phyloP scores from a whole-genome alignment of 2,888 invertebrate genomes.

The Diadegma fenestrale region DNA sequence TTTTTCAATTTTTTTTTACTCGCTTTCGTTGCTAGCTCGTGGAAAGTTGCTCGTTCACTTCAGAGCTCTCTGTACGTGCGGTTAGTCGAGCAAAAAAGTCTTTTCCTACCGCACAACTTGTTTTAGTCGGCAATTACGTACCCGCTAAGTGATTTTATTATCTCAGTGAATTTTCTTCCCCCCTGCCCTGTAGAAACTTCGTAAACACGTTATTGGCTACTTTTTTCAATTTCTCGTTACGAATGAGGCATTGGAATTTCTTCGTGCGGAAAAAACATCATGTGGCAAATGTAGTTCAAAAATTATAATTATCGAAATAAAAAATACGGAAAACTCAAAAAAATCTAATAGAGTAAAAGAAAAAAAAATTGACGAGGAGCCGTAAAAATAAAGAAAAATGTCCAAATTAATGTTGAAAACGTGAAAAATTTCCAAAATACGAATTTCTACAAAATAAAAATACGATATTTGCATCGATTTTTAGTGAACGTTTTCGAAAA shows the following conservation, averaged over 20 bases:
- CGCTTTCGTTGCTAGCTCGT: slow-evolving; percentile 55
- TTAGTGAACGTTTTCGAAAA: no score
- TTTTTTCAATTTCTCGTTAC: neutral
- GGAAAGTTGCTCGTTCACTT: slow-evolving; percentile 54
- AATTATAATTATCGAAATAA: neutral
- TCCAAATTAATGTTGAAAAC: no score
- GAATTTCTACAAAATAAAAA: no score
- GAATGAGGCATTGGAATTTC: slow-evolving; percentile 9
- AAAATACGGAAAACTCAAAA: no score
- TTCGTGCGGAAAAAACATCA: neutral
- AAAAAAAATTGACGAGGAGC: no score
- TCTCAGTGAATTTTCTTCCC: slow-evolving; percentile 47
- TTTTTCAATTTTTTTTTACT: slow-evolving; percentile 57
- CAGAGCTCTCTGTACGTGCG: slow-evolving; percentile 34
- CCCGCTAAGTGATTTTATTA: slow-evolving; percentile 67
- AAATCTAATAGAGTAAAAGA: neutral
- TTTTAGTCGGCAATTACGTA: slow-evolving; percentile 63
- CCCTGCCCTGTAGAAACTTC: slow-evolving; percentile 20
- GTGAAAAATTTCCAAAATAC: no score
- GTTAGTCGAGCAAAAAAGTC: slow-evolving; percentile 47
- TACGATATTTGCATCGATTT: no score
- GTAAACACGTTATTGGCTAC: slow-evolving; percentile 25
- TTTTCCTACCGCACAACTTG: slow-evolving; percentile 49
- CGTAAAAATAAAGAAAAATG: no score
- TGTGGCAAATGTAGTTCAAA: neutral